Evolutionary conservation across 2,113 vertebrate species (phyloP).

Genomic region (Eleginops maclovinus): DNA sequence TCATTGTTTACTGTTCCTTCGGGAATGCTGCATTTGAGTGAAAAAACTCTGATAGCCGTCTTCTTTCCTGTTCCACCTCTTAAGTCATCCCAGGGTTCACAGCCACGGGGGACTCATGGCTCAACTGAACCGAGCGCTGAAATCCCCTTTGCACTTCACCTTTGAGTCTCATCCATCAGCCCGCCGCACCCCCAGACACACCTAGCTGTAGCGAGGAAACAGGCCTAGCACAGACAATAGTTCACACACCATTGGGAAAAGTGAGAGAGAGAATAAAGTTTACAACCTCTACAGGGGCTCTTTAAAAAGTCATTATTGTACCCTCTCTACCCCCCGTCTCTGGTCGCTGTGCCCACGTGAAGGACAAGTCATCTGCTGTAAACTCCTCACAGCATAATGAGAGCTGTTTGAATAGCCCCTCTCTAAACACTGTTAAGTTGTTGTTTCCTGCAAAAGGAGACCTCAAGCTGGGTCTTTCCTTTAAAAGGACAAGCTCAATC

Average conservation of each 20-base stretch:
- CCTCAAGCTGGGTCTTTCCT: constrained; percentile 49
- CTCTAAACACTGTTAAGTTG: constrained; percentile 68
- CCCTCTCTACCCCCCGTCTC: constrained; percentile 10
- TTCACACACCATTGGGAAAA: constrained; percentile 59
- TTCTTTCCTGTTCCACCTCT: constrained; percentile 52
- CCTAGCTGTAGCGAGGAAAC: constrained; percentile 49
- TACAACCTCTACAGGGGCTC: constrained; percentile 55
- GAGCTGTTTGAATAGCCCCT: constrained; percentile 61
- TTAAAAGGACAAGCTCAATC: constrained; percentile 47
- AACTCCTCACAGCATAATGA: constrained; percentile 58
- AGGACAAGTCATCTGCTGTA: constrained; percentile 55
- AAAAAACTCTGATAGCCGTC: constrained; percentile 39
- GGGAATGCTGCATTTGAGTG: constrained; percentile 16
- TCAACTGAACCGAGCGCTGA: constrained; percentile 49
- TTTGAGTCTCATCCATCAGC: constrained; percentile 61
- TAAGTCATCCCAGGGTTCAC: constrained; percentile 49
- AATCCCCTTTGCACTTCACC: constrained; percentile 58
- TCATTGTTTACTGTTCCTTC: constrained; percentile 52
- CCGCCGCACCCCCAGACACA: constrained; percentile 22
- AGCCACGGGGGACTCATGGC: constrained; percentile 49
- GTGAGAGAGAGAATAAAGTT: constrained; percentile 45
- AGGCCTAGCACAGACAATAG: constrained; percentile 55
- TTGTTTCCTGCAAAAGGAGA: constrained; percentile 62
- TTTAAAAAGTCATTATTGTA: constrained; percentile 69
- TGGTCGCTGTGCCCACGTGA: constrained; percentile 15